Evolutionary conservation across 2,888 invertebrate genomes (phyloP), one percentile per base, ranked within the genome.

Genomic region (Brachyptera risi): DNA sequence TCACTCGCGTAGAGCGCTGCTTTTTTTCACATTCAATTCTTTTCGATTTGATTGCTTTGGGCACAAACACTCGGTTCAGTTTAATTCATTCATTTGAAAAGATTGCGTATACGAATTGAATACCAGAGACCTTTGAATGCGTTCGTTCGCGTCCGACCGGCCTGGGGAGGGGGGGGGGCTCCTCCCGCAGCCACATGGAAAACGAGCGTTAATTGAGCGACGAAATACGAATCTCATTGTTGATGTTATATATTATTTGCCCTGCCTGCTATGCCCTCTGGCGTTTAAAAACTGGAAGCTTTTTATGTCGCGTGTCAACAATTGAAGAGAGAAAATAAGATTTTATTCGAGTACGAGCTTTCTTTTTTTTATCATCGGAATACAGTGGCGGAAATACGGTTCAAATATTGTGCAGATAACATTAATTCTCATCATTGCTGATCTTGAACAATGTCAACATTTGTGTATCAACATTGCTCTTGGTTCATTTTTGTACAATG

Each of bases 61-160:
- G 44, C 44, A 44, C 44, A n/a, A 44, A 44, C 44, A 44, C 44
- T 4, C n/a, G n/a, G n/a, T n/a, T n/a, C n/a, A n/a, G n/a, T n/a
- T n/a, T n/a, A n/a, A n/a, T n/a, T n/a, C n/a, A n/a, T n/a, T n/a
- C 40, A n/a, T 19, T 44, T 44, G 17, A 44, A 44, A 44, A 44
- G 44, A 44, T 21, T 11, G 31, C 5, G 44, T 11, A 44, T 15
- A 44, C 44, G 19, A 44, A 44, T 44, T 44, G 44, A 44, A 44
- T 44, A n/a, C 17, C 19, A 4, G 44, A 5, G 19, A 44, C 21
- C 44, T 44, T 40, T 44, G 19, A 44, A 44, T 44, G 44, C 44
- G 3, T n/a, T 11, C 17, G 15, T 44, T 15, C 40, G 17, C 44
- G 44, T 19, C 44, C n/a, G n/a, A n/a, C n/a, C n/a, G n/a, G n/a